phyloP scores from a whole-genome alignment of 1,140 invertebrate genomes.

The Drosophila novamexicana region DNA sequence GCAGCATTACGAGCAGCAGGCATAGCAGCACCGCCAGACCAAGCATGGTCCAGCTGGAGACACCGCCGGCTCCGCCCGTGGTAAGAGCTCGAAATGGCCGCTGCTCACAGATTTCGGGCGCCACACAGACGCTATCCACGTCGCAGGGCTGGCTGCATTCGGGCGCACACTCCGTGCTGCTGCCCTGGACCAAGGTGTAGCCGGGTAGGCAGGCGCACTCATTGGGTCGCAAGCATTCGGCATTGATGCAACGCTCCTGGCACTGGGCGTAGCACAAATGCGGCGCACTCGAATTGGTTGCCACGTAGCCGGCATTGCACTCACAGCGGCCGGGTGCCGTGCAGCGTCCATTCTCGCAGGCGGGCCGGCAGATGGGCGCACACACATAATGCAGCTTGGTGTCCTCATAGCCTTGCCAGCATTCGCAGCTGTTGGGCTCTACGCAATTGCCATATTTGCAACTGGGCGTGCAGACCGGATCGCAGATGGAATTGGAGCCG shows the following conservation, averaged over 20 bases:
- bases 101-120: conserved; percentile 42
- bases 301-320: conserved; percentile 64
- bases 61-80: not conserved
- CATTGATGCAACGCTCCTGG: conserved; percentile 85
- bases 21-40: conserved; percentile 51
- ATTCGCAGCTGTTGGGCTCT: conserved; percentile 83
- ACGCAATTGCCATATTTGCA: conserved; percentile 85
- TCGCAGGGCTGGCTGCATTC: conserved; percentile 86
- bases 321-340: conserved; percentile 66
- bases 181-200: conserved; percentile 82
- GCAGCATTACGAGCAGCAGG: conserved; percentile 50
- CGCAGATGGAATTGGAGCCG: conserved; percentile 78
- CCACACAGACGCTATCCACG: conserved; percentile 64
- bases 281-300: conserved; percentile 68
- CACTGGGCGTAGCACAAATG: conserved; percentile 75
- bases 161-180: conserved; percentile 85
- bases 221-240: conserved; percentile 83
- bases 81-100: not conserved
- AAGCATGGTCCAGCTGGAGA: conserved; percentile 42
- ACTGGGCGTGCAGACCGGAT: conserved; percentile 82
- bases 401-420: conserved; percentile 70
- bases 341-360: conserved; percentile 80
- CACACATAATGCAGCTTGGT: conserved; percentile 65
- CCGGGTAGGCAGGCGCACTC: conserved; percentile 85
- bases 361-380: conserved; percentile 76